Evolutionary conservation across 1,140 invertebrate species (phyloP), one percentile per base, ranked within the genome.

Genomic region (Neoseiulus cucumeris): DNA sequence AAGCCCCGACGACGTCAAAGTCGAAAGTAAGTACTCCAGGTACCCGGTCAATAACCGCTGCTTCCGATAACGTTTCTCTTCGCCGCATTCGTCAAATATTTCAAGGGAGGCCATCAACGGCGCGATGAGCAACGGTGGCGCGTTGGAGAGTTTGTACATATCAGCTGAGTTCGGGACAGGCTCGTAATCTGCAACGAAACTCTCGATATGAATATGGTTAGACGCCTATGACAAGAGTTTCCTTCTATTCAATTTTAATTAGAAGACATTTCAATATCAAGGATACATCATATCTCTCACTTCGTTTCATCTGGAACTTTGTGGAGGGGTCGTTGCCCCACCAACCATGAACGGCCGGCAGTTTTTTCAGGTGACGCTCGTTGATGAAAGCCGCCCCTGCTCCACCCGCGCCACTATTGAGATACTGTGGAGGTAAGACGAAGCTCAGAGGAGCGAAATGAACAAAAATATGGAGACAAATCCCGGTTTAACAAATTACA

Each of bases 331-430:
- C 70, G 64, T 76, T 73, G 29, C 74, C 72, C 75, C 76, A 78
- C 76, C 76, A 78, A 17, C 76, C 76, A 55, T 70, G 66, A 7
- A 77, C 68, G 64, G 76, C 72, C 1, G 72, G 70, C 47, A 73
- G 65, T 55, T 73, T 67, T 22, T 70, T 75, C 64, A 69, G 70
- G 65, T 76, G 73, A 42, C 72, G 69, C 33, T 75, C 69, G 68
- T 81, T 79, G 42, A 83, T 66, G 71, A 79, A 83, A 17, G 77
- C 70, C 9, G 77, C 80, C 7, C 74, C 80, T 28, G 84, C 72
- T 44, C 79, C 73, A 0, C 82, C 82, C 42, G 82, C 79, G 20
- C 82, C 79, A 39, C 77, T 74, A 69, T 80, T 80, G 29, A 82
- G 69, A 69, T 84, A 84, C 79, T 82, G 69, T n/a, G 9, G 33